A percentile compares a stretch with the other conserved stretches of the same genome.
phyloP scores from a whole-genome alignment of 2,797 vertebrate genomes.

The Aulostomus chinensis region DNA sequence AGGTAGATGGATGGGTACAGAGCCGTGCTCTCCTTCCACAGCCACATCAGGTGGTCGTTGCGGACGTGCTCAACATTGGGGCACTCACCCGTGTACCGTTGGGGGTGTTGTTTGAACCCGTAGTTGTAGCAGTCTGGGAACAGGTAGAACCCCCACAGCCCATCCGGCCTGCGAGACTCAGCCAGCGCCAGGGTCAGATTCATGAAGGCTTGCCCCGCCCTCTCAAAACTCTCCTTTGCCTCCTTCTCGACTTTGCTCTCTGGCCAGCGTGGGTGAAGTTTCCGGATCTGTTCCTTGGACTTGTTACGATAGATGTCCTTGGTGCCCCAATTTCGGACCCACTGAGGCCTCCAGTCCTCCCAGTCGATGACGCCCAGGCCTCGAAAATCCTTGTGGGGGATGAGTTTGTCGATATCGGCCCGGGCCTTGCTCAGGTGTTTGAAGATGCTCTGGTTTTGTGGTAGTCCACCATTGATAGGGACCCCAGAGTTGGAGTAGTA shows the following conservation, averaged over 20 bases:
- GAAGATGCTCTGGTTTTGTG: constrained; percentile 87
- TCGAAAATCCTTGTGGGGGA: constrained; percentile 86
- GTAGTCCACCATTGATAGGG: constrained; percentile 86
- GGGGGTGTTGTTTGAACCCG: constrained; percentile 85
- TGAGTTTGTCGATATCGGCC: constrained; percentile 82
- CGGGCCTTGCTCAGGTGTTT: constrained; percentile 86
- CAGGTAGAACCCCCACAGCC: constrained; percentile 92
- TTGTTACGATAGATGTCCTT: constrained; percentile 88
- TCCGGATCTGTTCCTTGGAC: constrained; percentile 84
- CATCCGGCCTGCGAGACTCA: constrained; percentile 79
- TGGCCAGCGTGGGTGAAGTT: constrained; percentile 84
- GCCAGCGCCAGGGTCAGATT: constrained; percentile 85
- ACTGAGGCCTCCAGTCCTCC: constrained; percentile 93
- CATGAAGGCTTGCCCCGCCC: constrained; percentile 85
- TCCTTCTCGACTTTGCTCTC: constrained; percentile 81
- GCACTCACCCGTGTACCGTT: constrained; percentile 86
- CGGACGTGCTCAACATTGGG: constrained; percentile 85
- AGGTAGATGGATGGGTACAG: constrained; percentile 91
- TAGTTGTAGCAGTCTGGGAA: constrained; percentile 95
- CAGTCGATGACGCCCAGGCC: constrained; percentile 90
- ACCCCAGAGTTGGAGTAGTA: constrained; percentile 81
- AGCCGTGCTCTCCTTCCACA: constrained; percentile 88
- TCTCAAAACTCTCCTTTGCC: constrained; percentile 88
- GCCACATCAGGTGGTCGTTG: constrained; percentile 89
- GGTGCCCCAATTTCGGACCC: constrained; percentile 90